Evolutionary conservation across 2,113 vertebrate genomes (phyloP).

Genomic region (Sciurus niger): DNA sequence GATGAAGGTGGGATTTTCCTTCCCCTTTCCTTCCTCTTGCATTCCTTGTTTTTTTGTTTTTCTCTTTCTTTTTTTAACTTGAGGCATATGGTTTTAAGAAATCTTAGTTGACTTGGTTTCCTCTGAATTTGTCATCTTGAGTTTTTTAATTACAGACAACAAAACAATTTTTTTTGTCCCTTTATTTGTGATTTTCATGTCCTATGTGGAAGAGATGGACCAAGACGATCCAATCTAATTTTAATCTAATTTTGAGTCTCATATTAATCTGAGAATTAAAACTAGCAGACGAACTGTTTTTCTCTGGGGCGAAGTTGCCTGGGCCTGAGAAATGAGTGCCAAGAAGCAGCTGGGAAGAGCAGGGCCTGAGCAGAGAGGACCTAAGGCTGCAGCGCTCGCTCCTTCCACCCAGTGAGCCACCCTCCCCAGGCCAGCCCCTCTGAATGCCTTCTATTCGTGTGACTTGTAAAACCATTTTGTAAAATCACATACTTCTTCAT

Average conservation of each 20-base stretch:
- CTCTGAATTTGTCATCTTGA: slow-evolving; percentile 11
- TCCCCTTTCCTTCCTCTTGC: not conserved
- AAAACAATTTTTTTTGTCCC: slow-evolving; percentile 47
- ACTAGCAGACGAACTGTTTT: slow-evolving; percentile 33
- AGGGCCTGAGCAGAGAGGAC: not conserved
- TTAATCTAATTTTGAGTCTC: slow-evolving; percentile 24
- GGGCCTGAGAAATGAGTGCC: slow-evolving; percentile 22
- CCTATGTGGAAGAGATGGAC: not conserved
- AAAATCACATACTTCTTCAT: not conserved
- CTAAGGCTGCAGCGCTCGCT: not conserved
- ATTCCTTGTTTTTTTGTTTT: not conserved
- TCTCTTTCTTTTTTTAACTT: not conserved
- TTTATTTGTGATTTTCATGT: slow-evolving; percentile 46
- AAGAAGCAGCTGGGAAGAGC: not conserved
- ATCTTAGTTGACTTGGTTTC: slow-evolving; percentile 25
- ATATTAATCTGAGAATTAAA: slow-evolving; percentile 35
- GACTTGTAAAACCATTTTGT: not conserved
- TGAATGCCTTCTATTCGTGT: not conserved
- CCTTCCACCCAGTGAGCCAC: not conserved
- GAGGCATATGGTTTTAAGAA: slow-evolving; percentile 49
- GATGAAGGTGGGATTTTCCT: not conserved
- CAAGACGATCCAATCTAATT: slow-evolving; percentile 43
- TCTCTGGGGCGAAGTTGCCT: not conserved
- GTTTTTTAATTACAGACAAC: slow-evolving; percentile 51
- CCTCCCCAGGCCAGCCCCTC: not conserved